phyloP scores from a whole-genome alignment of 2,888 invertebrate genomes.

The Scaeva pyrastri region DNA sequence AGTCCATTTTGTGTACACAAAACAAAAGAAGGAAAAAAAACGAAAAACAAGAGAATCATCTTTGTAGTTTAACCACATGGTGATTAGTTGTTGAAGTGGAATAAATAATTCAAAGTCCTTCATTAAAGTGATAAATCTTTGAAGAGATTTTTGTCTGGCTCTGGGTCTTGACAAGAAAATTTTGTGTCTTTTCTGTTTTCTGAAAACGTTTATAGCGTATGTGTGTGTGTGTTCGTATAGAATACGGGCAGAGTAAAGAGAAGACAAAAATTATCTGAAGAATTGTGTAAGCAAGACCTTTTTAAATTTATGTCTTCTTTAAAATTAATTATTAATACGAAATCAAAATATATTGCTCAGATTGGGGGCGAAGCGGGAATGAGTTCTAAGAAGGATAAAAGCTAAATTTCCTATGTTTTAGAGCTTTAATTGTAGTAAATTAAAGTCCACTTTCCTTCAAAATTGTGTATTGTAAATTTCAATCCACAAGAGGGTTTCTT shows the following conservation, averaged over 20 bases:
- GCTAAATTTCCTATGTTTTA: too few species aligned
- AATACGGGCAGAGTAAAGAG: not conserved
- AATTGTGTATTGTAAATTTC: too few species aligned
- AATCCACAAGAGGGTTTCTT: too few species aligned
- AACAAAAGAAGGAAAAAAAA: too few species aligned
- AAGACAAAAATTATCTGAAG: not conserved
- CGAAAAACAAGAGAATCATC: not conserved
- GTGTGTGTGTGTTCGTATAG: too few species aligned
- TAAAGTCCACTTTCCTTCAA: too few species aligned
- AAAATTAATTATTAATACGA: too few species aligned
- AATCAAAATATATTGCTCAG: too few species aligned
- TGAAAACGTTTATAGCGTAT: not conserved
- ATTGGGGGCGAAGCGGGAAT: too few species aligned
- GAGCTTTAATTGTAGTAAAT: too few species aligned
- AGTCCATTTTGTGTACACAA: conserved; percentile 9
- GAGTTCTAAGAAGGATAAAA: too few species aligned
- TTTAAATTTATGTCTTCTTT: not conserved
- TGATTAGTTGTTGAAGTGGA: conserved; percentile 29
- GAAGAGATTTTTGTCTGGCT: conserved; percentile 17
- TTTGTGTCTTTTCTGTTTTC: not conserved
- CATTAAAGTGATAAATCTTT: conserved; percentile 34
- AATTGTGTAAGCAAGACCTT: not conserved
- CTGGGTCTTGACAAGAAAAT: not conserved
- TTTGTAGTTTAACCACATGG: conserved; percentile 32
- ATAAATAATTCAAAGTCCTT: conserved; percentile 29